Evolutionary conservation across 2,888 invertebrate genomes (phyloP).

Genomic region (Argyra leucocephala): DNA sequence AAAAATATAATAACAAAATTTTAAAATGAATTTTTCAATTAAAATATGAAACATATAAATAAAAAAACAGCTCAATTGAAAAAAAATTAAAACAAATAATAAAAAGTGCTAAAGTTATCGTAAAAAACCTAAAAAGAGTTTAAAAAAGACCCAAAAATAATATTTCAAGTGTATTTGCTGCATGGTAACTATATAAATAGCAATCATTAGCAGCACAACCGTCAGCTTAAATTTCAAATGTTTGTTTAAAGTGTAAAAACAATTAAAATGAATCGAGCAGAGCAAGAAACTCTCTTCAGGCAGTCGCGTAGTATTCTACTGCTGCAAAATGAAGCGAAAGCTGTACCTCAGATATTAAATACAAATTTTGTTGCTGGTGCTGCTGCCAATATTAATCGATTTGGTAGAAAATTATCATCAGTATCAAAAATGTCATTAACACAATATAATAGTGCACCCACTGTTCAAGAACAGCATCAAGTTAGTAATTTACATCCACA

Average conservation of each 20-base stretch:
- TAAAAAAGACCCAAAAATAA: background rate
- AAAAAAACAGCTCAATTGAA: too few species aligned
- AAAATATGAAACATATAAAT: background rate
- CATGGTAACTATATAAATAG: background rate
- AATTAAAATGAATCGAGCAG: slow-evolving; percentile 53
- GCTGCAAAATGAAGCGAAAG: slow-evolving; percentile 29
- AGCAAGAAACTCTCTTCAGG: slow-evolving; percentile 53
- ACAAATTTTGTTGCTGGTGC: background rate
- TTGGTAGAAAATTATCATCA: background rate
- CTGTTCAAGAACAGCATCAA: slow-evolving; percentile 23
- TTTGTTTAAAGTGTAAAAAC: slow-evolving; percentile 43
- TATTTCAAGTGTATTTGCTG: background rate
- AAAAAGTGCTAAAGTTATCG: background rate
- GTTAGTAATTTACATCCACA: slow-evolving; percentile 28
- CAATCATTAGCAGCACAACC: background rate
- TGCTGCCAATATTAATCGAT: background rate
- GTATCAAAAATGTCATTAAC: slow-evolving; percentile 14
- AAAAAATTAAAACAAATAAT: too few species aligned
- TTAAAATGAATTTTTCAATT: background rate
- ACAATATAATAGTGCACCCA: slow-evolving; percentile 12
- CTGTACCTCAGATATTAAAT: slow-evolving; percentile 18
- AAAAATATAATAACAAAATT: background rate
- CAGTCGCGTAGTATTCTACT: slow-evolving; percentile 49
- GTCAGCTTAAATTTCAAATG: slow-evolving; percentile 30
- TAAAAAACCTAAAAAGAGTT: background rate